phyloP scores from a whole-genome alignment of 2,113 vertebrate genomes.

The Passer domesticus region DNA sequence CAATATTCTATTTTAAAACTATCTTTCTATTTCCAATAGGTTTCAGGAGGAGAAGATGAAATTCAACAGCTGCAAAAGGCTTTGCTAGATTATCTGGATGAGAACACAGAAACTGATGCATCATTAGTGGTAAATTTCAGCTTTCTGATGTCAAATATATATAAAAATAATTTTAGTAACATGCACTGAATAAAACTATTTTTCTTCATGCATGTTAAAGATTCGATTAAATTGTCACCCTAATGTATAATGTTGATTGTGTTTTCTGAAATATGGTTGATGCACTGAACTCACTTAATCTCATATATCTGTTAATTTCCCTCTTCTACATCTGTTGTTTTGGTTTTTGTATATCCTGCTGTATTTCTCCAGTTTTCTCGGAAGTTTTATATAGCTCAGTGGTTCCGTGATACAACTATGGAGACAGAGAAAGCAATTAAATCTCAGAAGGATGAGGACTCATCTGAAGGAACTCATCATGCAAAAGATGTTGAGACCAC shows the following conservation, averaged over 20 bases:
- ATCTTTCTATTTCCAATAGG: constrained; percentile 55
- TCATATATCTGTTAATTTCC: background rate
- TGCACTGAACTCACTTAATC: background rate
- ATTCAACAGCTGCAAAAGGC: constrained; percentile 94
- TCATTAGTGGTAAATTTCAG: constrained; percentile 85
- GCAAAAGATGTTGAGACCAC: constrained; percentile 7
- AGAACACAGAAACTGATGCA: constrained; percentile 90
- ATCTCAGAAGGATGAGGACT: constrained; percentile 12
- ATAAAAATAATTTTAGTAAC: background rate
- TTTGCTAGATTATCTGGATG: constrained; percentile 90
- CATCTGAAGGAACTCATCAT: constrained; percentile 5
- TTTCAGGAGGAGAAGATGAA: constrained; percentile 85
- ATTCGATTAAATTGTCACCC: background rate
- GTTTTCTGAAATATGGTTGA: background rate
- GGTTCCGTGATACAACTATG: background rate
- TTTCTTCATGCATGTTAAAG: background rate
- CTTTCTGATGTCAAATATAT: background rate
- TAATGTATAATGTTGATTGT: background rate
- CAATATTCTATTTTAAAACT: background rate
- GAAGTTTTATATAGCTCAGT: background rate
- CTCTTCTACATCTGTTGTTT: background rate
- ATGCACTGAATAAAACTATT: background rate
- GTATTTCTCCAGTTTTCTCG: background rate
- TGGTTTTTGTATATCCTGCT: background rate
- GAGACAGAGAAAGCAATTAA: background rate